Conservation (phyloP, 2,888 invertebrate genomes). For the Hanleya hanleyi region DNA sequence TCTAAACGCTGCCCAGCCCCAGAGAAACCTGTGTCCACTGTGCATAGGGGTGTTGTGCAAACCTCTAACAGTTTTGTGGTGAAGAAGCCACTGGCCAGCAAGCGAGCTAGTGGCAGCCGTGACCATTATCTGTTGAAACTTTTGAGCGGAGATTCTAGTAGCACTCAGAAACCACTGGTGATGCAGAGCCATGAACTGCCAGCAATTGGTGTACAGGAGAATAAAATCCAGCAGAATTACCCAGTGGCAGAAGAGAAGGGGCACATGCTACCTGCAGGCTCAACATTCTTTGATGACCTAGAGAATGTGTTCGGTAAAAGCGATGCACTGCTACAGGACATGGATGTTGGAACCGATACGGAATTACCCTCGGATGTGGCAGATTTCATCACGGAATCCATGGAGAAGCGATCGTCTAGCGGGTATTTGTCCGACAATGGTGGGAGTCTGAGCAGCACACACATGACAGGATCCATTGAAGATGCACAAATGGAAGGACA, state of each 20-base stretch:
- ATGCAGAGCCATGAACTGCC: background rate
- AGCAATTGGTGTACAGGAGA: background rate
- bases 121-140: background rate
- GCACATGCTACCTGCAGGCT: too few relatives aligned
- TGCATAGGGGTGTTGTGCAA: background rate
- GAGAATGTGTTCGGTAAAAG: background rate
- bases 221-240: background rate
- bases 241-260: too few relatives aligned
- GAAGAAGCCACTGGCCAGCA: slow-evolving; percentile 2
- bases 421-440: background rate
- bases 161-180: background rate
- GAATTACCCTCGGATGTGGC: slow-evolving; percentile 62
- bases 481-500: background rate
- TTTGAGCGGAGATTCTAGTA: background rate
- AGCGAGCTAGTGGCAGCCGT: background rate
- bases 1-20: background rate
- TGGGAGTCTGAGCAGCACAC: background rate
- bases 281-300: background rate
- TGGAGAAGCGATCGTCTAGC: slow-evolving; percentile 4
- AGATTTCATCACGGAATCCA: slow-evolving; percentile 56
- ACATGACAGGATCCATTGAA: too few relatives aligned
- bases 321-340: background rate
- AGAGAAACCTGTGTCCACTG: background rate
- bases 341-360: slow-evolving; percentile 26
- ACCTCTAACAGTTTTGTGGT: slow-evolving; percentile 4